These are phyloP conservation scores for Lophura nycthemera DNA, from an alignment of 2,113 vertebrate species.

Conservation along the genomic window DNA sequence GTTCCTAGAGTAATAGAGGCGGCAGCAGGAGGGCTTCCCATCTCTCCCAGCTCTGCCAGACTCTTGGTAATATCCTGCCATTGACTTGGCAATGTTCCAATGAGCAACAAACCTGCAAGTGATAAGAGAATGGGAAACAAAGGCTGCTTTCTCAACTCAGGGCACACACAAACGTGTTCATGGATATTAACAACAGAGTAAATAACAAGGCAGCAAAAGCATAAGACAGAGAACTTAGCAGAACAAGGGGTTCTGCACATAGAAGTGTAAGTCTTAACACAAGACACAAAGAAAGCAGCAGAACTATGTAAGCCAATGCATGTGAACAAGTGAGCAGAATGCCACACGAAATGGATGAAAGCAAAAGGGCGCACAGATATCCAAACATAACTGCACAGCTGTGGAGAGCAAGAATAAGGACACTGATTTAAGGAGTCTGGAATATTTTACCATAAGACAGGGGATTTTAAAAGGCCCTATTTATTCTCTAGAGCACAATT, in stretches of 20 bases:
- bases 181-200: neutral
- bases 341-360: neutral
- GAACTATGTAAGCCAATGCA: neutral
- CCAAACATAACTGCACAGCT: neutral
- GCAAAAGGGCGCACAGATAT: neutral
- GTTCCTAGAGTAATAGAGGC: slow-evolving; percentile 91
- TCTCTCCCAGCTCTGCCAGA: slow-evolving; percentile 96
- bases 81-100: slow-evolving; percentile 97
- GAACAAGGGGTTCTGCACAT: neutral
- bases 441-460: neutral
- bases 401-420: neutral
- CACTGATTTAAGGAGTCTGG: neutral
- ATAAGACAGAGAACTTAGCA: neutral
- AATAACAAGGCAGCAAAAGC: neutral
- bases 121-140: neutral
- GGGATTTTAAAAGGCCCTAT: neutral
- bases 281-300: neutral
- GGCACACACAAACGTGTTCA: neutral
- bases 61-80: slow-evolving; percentile 98
- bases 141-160: neutral
- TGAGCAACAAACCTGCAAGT: slow-evolving; percentile 92
- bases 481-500: neutral
- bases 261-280: neutral
- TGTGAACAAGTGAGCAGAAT: neutral
- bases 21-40: slow-evolving; percentile 90